Evolutionary conservation across 2,888 invertebrate species (phyloP).

Genomic region (Eupithecia subfuscata): DNA sequence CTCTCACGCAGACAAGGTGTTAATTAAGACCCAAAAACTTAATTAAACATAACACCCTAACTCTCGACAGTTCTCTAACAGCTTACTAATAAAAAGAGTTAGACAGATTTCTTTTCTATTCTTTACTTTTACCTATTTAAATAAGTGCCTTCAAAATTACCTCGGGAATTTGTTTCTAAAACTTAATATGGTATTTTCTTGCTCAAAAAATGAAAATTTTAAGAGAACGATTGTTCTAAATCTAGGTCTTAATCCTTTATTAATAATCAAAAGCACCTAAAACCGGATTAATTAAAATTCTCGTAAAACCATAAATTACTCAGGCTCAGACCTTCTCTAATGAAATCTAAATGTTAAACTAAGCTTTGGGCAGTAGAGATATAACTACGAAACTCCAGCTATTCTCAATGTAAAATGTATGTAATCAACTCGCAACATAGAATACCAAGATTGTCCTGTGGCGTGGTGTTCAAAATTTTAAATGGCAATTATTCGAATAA

Average conservation of each 20-base stretch:
- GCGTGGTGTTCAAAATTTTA: no score
- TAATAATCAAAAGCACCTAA: conserved; percentile 12
- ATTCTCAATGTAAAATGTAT: no score
- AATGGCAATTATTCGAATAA: no score
- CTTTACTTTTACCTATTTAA: background rate
- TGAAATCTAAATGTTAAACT: conserved; percentile 40
- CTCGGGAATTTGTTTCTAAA: no score
- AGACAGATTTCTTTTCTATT: background rate
- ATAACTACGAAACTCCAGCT: background rate
- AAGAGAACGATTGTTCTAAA: background rate
- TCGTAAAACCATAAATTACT: conserved; percentile 37
- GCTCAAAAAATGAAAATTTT: background rate
- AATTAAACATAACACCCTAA: conserved; percentile 20
- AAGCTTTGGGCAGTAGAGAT: conserved; percentile 12
- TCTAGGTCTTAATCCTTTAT: background rate
- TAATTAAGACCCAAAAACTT: conserved; percentile 29
- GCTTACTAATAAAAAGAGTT: background rate
- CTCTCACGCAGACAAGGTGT: conserved; percentile 15
- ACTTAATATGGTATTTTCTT: background rate
- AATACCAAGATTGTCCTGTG: no score
- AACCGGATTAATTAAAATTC: conserved; percentile 42
- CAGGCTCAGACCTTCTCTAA: conserved; percentile 32
- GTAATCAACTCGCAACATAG: no score
- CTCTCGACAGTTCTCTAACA: conserved; percentile 21
- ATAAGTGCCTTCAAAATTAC: no score